Evolutionary conservation across 2,888 invertebrate genomes (phyloP).

Genomic region (Lypha dubia): DNA sequence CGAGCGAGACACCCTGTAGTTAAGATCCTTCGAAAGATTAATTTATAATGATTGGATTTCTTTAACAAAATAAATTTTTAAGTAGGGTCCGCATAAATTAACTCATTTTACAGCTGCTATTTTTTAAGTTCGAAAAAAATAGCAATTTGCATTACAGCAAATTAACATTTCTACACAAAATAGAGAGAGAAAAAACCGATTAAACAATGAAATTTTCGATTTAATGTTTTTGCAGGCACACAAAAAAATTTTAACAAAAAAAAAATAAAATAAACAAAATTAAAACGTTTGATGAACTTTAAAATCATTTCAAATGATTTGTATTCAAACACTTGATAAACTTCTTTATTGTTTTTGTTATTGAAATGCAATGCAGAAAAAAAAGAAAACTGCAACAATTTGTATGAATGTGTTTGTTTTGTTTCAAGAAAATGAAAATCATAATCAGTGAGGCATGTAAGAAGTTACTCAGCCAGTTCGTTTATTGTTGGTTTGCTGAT

Average conservation of each 20-base stretch:
- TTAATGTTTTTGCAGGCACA: conserved; percentile 33
- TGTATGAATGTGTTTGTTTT: conserved; percentile 28
- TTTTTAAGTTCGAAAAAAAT: neutral
- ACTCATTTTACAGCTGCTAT: neutral
- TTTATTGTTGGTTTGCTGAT: conserved; percentile 38
- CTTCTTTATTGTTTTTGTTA: conserved; percentile 35
- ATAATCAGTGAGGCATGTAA: conserved; percentile 67
- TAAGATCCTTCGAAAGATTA: no score
- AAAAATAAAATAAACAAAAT: conserved; percentile 31
- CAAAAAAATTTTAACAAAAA: neutral
- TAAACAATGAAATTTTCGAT: conserved; percentile 37
- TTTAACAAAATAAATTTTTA: neutral
- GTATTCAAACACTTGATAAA: conserved; percentile 67
- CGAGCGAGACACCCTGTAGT: no score
- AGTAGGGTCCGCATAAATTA: neutral
- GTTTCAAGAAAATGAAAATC: conserved; percentile 60
- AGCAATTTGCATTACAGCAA: conserved; percentile 1
- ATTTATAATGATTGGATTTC: neutral
- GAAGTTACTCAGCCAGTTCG: conserved; percentile 66
- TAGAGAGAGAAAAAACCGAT: no score
- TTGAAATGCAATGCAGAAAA: neutral
- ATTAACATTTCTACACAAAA: conserved; percentile 22
- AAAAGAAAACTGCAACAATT: neutral
- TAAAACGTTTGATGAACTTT: conserved; percentile 71
- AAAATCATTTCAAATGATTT: conserved; percentile 65